Conservation (phyloP, 37 sponge, comb jelly and placozoan genomes). For the Oopsacas minuta region DNA sequence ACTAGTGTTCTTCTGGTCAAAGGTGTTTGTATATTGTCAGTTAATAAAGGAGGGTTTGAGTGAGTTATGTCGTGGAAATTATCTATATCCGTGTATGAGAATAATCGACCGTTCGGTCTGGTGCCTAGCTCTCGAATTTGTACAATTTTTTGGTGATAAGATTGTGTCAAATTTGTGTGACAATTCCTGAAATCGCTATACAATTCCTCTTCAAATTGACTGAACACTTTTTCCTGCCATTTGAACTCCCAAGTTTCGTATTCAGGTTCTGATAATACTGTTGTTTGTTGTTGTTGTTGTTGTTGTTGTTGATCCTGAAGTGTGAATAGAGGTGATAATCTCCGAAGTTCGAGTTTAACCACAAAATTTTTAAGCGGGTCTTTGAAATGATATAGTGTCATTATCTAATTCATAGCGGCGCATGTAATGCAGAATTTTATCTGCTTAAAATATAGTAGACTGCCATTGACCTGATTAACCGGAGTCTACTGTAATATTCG, state of each 20-base stretch:
- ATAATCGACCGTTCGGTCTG: background rate
- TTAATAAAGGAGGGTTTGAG: background rate
- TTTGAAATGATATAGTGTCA: slow-evolving; percentile 9
- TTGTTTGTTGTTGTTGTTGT: background rate
- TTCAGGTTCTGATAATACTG: background rate
- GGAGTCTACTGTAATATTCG: background rate
- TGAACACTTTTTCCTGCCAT: slow-evolving; percentile 7
- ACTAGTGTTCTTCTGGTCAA: background rate
- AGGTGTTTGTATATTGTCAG: background rate
- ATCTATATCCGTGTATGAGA: background rate
- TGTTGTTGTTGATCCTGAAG: background rate
- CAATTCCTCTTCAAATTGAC: background rate
- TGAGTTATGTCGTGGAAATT: background rate
- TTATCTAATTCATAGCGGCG: background rate
- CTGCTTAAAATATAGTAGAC: background rate
- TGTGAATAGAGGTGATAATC: background rate
- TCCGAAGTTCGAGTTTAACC: background rate
- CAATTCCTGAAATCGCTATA: background rate
- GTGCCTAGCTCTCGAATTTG: background rate
- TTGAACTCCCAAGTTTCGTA: background rate
- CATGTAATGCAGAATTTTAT: too few species aligned
- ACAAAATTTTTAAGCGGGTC: background rate
- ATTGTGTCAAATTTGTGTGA: background rate
- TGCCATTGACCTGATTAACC: background rate
- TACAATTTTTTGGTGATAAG: background rate